Percentiles rank a stretch among this genome's conserved stretches.
These are phyloP conservation scores for Aethina tumida DNA, from an alignment of 1,140 invertebrate species.

Conservation along the genomic window DNA sequence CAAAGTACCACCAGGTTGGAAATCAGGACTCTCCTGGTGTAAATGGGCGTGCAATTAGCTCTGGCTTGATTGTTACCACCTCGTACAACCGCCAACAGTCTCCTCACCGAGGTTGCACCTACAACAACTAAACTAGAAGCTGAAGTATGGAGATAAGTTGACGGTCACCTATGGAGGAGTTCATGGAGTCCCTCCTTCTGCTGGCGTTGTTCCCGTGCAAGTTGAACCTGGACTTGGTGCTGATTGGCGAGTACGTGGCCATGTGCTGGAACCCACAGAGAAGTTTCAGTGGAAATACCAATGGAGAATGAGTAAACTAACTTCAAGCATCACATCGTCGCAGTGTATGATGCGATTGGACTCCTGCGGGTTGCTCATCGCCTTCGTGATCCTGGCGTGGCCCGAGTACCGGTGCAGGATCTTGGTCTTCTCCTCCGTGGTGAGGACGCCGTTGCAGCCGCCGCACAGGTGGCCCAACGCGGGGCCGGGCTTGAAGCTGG, in stretches of 20 bases:
- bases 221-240: conserved; percentile 42
- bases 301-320: conserved; percentile 11
- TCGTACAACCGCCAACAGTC: conserved; percentile 51
- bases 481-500: conserved; percentile 21
- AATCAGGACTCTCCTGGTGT: conserved; percentile 33
- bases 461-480: conserved; percentile 35
- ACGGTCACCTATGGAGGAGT: conserved; percentile 57
- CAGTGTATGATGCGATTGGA: conserved; percentile 36
- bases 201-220: conserved; percentile 32
- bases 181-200: conserved; percentile 48
- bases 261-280: conserved; percentile 42
- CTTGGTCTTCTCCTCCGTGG: conserved; percentile 25
- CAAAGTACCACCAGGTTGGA: conserved; percentile 47
- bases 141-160: no score
- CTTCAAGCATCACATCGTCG: conserved; percentile 40
- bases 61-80: conserved; percentile 11
- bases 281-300: neutral
- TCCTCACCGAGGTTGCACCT: conserved; percentile 55
- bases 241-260: conserved; percentile 49
- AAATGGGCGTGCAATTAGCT: conserved; percentile 35
- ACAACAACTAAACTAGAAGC: no score
- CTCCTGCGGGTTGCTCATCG: conserved; percentile 30
- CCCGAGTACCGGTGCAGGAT: conserved; percentile 30
- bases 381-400: conserved; percentile 34
- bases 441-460: conserved; percentile 19